These are phyloP conservation scores for Acanthosepion esculentum DNA, from an alignment of 2,888 invertebrate genomes.

Conservation along the genomic window DNA sequence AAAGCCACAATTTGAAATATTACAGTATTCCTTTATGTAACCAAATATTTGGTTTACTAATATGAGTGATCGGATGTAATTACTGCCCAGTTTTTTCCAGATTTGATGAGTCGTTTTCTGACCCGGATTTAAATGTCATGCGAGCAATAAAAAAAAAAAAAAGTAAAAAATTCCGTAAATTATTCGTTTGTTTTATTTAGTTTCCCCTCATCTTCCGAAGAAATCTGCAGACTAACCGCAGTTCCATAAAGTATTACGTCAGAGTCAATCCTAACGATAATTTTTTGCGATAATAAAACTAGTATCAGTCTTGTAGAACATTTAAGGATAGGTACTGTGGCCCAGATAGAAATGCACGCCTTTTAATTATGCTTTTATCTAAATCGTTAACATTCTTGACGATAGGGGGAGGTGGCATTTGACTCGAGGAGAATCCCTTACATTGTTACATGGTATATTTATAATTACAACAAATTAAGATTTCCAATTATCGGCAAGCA, in stretches of 20 bases:
- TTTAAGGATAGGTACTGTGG: background rate
- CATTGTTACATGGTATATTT: too few species aligned
- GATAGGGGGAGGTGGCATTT: too few species aligned
- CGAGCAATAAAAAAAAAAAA: background rate
- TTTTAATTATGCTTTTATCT: background rate
- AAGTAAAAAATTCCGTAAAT: background rate
- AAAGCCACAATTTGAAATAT: too few species aligned
- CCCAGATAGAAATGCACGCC: background rate
- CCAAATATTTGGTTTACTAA: too few species aligned
- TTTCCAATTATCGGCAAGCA: too few species aligned
- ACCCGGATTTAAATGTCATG: background rate
- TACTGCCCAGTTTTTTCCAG: too few species aligned
- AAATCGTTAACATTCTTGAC: background rate
- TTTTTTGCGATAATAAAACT: background rate
- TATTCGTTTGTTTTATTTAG: background rate
- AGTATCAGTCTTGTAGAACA: background rate
- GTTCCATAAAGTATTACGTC: background rate
- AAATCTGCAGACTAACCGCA: background rate
- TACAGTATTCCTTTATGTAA: too few species aligned
- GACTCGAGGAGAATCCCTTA: too few species aligned
- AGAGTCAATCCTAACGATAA: background rate
- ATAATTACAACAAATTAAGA: too few species aligned
- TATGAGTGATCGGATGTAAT: too few species aligned
- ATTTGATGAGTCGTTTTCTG: too few species aligned
- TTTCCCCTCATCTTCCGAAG: background rate